phyloP scores from a whole-genome alignment of 2,797 vertebrate species.

The Prionace glauca region DNA sequence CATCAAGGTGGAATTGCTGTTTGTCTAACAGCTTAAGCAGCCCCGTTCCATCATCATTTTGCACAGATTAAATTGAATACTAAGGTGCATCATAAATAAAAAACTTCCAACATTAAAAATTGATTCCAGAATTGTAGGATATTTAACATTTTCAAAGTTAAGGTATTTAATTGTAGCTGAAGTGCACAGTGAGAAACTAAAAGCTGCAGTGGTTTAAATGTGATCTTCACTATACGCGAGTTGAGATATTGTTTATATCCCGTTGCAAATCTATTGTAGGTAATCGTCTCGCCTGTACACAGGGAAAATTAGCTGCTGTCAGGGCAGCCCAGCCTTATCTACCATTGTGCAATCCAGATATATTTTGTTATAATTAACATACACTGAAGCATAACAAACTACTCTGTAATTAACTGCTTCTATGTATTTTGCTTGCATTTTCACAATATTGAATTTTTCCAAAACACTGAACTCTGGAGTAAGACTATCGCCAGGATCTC shows the following conservation, averaged over 20 bases:
- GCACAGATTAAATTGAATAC: neutral
- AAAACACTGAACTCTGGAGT: constrained; percentile 20
- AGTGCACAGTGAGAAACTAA: neutral
- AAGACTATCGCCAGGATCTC: neutral
- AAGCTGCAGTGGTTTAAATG: neutral
- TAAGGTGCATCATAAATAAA: neutral
- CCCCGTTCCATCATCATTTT: neutral
- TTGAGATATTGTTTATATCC: constrained; percentile 7
- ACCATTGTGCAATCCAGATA: neutral
- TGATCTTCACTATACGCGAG: neutral
- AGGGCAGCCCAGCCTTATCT: neutral
- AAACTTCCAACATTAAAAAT: constrained; percentile 26
- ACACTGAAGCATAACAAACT: neutral
- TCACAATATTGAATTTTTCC: neutral
- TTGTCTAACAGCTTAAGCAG: neutral
- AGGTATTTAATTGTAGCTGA: neutral
- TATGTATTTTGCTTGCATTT: neutral
- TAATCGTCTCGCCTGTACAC: neutral
- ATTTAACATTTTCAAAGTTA: constrained; percentile 13
- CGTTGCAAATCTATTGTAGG: neutral
- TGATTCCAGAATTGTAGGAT: neutral
- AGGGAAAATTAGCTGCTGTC: neutral
- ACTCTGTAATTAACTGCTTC: neutral
- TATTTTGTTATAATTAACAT: neutral
- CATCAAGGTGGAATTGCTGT: neutral